phyloP scores from a whole-genome alignment of 1,140 invertebrate genomes.

The Drosophila pallidifrons region DNA sequence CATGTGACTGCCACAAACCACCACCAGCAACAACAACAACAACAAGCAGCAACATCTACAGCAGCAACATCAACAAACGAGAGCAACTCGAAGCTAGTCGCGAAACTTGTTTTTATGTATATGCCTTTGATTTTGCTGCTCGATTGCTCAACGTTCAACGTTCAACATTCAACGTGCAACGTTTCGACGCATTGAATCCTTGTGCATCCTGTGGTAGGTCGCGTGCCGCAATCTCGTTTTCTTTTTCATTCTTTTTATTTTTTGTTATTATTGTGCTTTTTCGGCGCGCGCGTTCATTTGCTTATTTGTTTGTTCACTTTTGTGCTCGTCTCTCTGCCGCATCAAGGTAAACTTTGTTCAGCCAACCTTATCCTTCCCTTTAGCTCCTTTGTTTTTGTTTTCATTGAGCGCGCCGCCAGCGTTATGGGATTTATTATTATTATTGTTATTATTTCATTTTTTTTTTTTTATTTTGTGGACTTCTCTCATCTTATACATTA shows the following conservation, averaged over 20 bases:
- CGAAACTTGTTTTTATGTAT: conserved; percentile 70
- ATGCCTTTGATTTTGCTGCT: conserved; percentile 77
- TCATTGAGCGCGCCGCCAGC: conserved; percentile 67
- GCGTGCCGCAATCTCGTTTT: conserved; percentile 74
- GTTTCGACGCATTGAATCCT: conserved; percentile 27
- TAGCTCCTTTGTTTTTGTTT: conserved; percentile 68
- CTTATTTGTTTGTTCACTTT: conserved; percentile 83
- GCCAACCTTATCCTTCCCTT: conserved; percentile 18
- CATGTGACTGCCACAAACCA: conserved; percentile 69
- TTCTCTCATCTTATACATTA: conserved; percentile 57
- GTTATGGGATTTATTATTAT: conserved; percentile 82
- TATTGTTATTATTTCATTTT: conserved; percentile 26
- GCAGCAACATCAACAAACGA: conserved; percentile 36
- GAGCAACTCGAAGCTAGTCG: conserved; percentile 33
- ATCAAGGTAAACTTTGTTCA: conserved; percentile 78
- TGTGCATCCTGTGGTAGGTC: conserved; percentile 80
- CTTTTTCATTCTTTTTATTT: conserved; percentile 7
- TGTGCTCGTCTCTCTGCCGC: conserved; percentile 60
- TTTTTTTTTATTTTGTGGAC: neutral
- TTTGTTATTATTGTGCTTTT: conserved; percentile 76
- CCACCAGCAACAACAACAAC: conserved; percentile 54
- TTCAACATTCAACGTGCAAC: conserved; percentile 19
- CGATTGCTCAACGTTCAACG: conserved; percentile 66
- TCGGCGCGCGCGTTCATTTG: conserved; percentile 76
- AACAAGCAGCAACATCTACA: conserved; percentile 17